Conservation (phyloP, 1,140 invertebrate species). For the Drosophila bifasciata region DNA sequence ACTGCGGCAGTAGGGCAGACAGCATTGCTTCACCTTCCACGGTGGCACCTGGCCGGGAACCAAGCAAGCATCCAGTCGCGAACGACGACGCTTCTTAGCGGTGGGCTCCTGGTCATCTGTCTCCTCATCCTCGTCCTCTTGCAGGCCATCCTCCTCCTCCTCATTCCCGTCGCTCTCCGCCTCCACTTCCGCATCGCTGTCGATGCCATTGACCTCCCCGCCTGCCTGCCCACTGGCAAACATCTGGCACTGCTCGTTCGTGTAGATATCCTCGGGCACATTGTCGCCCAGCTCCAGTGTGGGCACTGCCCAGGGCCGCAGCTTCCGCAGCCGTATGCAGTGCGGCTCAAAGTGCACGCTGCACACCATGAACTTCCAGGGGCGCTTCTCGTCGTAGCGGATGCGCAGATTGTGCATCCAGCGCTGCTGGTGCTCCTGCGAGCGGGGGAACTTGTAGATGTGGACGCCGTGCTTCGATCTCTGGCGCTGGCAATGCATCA, state of each 20-base stretch:
- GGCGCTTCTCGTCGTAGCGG: constrained; percentile 58
- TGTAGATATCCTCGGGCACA: constrained; percentile 50
- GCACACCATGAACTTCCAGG: constrained; percentile 74
- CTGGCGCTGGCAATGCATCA: constrained; percentile 66
- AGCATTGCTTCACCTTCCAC: constrained; percentile 71
- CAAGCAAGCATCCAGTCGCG: constrained; percentile 14
- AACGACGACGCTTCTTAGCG: constrained; percentile 38
- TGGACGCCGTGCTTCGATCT: constrained; percentile 62
- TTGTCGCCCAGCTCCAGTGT: constrained; percentile 66
- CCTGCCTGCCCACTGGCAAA: not conserved
- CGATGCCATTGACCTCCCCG: constrained; percentile 6
- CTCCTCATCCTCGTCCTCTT: constrained; percentile 42
- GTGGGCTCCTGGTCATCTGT: constrained; percentile 5
- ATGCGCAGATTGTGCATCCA: constrained; percentile 73
- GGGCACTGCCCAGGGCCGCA: constrained; percentile 67
- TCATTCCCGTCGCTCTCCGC: constrained; percentile 28
- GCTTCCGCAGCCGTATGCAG: constrained; percentile 59
- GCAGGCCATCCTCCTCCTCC: constrained; percentile 44
- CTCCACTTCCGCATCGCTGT: constrained; percentile 35
- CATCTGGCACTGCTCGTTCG: constrained; percentile 58
- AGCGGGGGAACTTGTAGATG: constrained; percentile 67
- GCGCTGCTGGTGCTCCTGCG: constrained; percentile 52
- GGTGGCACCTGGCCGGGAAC: constrained; percentile 25
- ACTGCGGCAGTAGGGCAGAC: constrained; percentile 62
- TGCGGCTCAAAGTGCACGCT: constrained; percentile 67